Conservation (phyloP, 2,797 vertebrate genomes). For the Microctenopoma steveboyesi region DNA sequence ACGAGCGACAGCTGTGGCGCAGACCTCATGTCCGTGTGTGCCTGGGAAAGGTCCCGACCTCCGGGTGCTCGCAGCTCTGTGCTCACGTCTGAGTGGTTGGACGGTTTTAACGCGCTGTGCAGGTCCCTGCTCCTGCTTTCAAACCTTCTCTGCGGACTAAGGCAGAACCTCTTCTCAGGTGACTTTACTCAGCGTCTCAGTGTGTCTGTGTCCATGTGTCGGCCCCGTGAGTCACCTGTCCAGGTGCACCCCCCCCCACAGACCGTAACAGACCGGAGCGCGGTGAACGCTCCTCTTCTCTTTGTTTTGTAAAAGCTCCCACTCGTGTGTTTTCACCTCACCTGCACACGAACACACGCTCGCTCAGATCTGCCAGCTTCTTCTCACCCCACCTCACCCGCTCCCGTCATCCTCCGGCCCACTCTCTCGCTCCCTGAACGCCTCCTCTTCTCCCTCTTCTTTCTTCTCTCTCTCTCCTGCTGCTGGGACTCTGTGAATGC, state of each 20-base stretch:
- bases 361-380: constrained; percentile 10
- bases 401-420: constrained; percentile 15
- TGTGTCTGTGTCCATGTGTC: too few relatives aligned
- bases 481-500: constrained; percentile 30
- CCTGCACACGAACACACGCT: constrained; percentile 20
- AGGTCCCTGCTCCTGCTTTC: too few relatives aligned
- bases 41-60: too few relatives aligned
- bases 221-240: too few relatives aligned
- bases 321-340: constrained; percentile 18
- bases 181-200: too few relatives aligned
- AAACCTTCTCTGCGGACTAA: too few relatives aligned
- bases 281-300: constrained; percentile 45
- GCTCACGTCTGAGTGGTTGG: too few relatives aligned
- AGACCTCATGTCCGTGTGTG: too few relatives aligned
- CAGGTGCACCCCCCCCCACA: neutral
- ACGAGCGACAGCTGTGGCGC: too few relatives aligned
- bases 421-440: constrained; percentile 4
- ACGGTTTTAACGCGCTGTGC: too few relatives aligned
- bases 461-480: constrained; percentile 12
- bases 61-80: too few relatives aligned
- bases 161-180: too few relatives aligned
- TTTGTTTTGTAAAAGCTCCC: constrained; percentile 24
- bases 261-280: constrained; percentile 4
- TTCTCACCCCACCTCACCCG: constrained; percentile 7
- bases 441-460: constrained; percentile 3